These are phyloP conservation scores for Aurelia sp. DNA, from an alignment of 30 jellyfish, hydroid and myxozoan species.

Conservation along the genomic window DNA sequence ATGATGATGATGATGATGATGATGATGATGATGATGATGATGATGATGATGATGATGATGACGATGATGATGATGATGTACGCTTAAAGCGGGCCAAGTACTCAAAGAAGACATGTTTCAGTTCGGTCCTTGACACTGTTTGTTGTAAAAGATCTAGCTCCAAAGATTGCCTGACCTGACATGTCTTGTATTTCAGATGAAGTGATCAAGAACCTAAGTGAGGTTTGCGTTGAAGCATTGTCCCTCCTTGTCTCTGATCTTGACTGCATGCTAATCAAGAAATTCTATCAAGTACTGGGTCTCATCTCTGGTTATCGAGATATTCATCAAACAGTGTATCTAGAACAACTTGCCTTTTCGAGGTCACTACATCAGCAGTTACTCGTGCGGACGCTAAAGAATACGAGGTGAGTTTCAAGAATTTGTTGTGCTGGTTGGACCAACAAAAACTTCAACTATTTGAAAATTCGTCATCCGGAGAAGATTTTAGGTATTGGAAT, in stretches of 20 bases:
- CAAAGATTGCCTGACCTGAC: not conserved
- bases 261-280: constrained; percentile 54
- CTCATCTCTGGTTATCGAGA: constrained; percentile 22
- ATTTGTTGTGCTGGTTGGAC: too few species aligned
- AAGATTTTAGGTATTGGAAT: too few species aligned
- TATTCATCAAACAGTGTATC: constrained; percentile 7
- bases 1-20: constrained; percentile 1
- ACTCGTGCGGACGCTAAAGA: constrained; percentile 20
- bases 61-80: too few species aligned
- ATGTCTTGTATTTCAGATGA: not conserved
- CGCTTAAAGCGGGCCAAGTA: too few species aligned
- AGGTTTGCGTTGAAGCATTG: constrained; percentile 40
- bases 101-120: too few species aligned
- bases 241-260: constrained; percentile 40
- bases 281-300: constrained; percentile 12
- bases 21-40: not conserved
- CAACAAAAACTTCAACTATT: too few species aligned
- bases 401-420: constrained; percentile 20
- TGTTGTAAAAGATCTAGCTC: too few species aligned
- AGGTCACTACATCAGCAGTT: constrained; percentile 43
- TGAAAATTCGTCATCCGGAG: too few species aligned
- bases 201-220: not conserved
- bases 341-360: constrained; percentile 52
- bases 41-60: not conserved
- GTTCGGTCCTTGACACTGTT: too few species aligned